Evolutionary conservation across 2,888 invertebrate genomes (phyloP), one percentile per base, ranked within the genome.

Genomic region (Habrosyne pyritoides): DNA sequence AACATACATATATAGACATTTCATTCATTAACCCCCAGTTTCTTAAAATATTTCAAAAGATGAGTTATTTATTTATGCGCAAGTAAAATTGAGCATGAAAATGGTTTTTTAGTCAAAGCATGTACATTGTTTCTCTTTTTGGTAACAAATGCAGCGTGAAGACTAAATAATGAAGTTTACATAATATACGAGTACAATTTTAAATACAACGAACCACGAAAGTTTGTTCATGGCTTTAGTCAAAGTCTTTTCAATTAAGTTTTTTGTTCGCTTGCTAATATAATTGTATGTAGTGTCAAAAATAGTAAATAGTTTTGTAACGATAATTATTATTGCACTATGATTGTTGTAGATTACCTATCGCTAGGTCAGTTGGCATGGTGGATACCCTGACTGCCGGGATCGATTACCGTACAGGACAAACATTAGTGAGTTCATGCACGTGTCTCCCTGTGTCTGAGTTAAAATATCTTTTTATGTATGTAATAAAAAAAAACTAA

Each of bases 141-240:
- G 1, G 0, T 14, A 42, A 42, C 42, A 42, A 42, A 42, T 42
- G 7, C 42, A 42, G 18, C 42, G 30, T 50, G 50, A 50, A 50
- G 30, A 21, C 26, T 21, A 28, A 30, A 50, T 18, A 50, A 50
- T 50, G 50, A 50, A 50, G 30, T 26, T 50, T 26, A 50, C 30
- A 50, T 28, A 50, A 28, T 26, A 50, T 50, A 18, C n/a, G n/a
- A n/a, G n/a, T n/a, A n/a, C 14, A 50, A 24, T 28, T 50, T 30
- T 28, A 50, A 50, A 26, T 18, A 42, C 42, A 50, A 30, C 28
- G 26, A 30, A 26, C 14, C 50, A 28, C 28, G 30, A 50, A 50
- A 26, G 24, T 50, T 26, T 26, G 24, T 50, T 14, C 14, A 30
- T 50, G 30, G 26, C 21, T 50, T 30, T 50, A 18, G 21, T 28